phyloP scores from a whole-genome alignment of 2,888 invertebrate species.

The Caenorhabditis virilis region DNA sequence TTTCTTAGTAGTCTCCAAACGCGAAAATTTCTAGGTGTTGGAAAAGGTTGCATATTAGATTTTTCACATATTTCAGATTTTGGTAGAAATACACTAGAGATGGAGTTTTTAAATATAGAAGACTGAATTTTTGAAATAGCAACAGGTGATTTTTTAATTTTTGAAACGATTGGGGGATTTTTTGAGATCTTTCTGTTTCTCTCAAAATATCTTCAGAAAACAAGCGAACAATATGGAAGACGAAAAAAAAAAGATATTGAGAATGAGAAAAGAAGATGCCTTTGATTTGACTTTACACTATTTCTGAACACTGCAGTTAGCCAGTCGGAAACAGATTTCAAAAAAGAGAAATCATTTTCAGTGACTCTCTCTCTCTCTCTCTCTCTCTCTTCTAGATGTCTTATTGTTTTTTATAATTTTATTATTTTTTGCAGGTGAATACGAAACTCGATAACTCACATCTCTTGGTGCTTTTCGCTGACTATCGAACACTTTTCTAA shows the following conservation, averaged over 20 bases:
- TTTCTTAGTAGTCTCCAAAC: conserved; percentile 42
- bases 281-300: conserved; percentile 45
- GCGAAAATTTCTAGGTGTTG: conserved; percentile 37
- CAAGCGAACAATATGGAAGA: neutral
- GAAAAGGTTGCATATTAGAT: conserved; percentile 23
- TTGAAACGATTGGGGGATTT: no score
- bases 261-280: conserved; percentile 8
- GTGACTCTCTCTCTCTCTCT: neutral
- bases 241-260: conserved; percentile 1
- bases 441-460: conserved; percentile 27
- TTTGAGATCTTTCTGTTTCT: no score
- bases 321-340: conserved; percentile 8
- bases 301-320: conserved; percentile 34
- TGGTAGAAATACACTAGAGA: conserved; percentile 1
- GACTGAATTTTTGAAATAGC: conserved; percentile 33
- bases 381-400: no score
- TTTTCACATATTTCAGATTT: conserved; percentile 34
- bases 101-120: conserved; percentile 1
- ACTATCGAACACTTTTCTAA: conserved; percentile 53
- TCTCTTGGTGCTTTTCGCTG: conserved; percentile 42
- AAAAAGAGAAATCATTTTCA: neutral
- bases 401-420: no score
- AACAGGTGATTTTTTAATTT: no score
- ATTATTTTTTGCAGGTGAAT: neutral
- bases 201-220: no score